Evolutionary conservation across 2,797 vertebrate species (phyloP).

Genomic region (Chelon auratus): DNA sequence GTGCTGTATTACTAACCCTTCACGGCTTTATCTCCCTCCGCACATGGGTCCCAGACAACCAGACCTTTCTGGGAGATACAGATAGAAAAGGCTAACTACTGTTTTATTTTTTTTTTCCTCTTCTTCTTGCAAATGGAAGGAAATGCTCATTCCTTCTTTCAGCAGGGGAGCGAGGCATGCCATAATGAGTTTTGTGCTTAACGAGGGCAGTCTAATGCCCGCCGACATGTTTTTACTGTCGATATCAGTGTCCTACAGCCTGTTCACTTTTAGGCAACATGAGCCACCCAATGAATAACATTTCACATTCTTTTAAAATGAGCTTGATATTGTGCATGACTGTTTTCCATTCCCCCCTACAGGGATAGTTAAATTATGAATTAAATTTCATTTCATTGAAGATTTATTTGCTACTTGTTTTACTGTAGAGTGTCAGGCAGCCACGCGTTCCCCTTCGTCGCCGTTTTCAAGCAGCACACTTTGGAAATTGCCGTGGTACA

Average conservation of each 20-base stretch:
- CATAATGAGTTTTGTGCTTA: conserved; percentile 76
- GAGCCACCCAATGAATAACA: conserved; percentile 52
- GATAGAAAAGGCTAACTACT: conserved; percentile 72
- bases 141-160: conserved; percentile 65
- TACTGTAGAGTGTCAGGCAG: conserved; percentile 24
- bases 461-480: neutral
- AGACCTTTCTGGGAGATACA: conserved; percentile 73
- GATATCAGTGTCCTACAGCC: conserved; percentile 75
- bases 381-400: conserved; percentile 47
- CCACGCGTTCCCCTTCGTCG: conserved; percentile 11
- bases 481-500: conserved; percentile 10
- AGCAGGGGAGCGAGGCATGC: conserved; percentile 59
- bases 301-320: conserved; percentile 62
- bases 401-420: conserved; percentile 52
- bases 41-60: conserved; percentile 76
- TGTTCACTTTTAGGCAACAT: conserved; percentile 66
- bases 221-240: conserved; percentile 68
- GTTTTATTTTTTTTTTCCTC: conserved; percentile 43
- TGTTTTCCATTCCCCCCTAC: neutral
- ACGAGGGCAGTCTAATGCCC: conserved; percentile 68
- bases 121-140: conserved; percentile 42
- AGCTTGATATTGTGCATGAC: conserved; percentile 43
- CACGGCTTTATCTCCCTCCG: conserved; percentile 76
- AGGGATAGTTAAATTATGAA: conserved; percentile 51
- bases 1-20: conserved; percentile 70